A percentile compares a stretch with the other conserved stretches of the same genome.
Evolutionary conservation across 2,113 vertebrate species (phyloP).

Genomic region (Tauraco erythrolophus): DNA sequence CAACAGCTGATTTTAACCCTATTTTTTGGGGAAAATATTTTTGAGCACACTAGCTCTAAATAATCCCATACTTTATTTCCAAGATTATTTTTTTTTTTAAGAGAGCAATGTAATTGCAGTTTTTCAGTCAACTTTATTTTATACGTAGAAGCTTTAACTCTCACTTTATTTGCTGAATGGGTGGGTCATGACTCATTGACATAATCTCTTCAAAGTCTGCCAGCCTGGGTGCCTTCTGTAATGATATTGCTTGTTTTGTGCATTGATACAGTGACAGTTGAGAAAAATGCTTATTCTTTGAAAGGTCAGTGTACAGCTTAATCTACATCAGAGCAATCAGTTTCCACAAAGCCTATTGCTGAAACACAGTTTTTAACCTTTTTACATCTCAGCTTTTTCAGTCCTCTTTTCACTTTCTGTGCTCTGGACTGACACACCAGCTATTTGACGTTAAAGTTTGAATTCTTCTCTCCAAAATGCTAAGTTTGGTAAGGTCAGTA

Average conservation of each 20-base stretch:
- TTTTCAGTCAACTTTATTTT: neutral
- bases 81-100: neutral
- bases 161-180: slow-evolving; percentile 39
- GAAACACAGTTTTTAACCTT: slow-evolving; percentile 78
- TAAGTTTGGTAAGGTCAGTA: slow-evolving; percentile 47
- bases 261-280: slow-evolving; percentile 70
- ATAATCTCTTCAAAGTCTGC: slow-evolving; percentile 27
- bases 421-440: neutral
- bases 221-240: slow-evolving; percentile 51
- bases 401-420: neutral
- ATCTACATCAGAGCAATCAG: slow-evolving; percentile 62
- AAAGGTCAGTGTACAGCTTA: slow-evolving; percentile 76
- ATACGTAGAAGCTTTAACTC: neutral
- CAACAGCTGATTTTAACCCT: neutral
- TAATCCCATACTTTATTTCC: neutral
- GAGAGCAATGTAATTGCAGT: neutral
- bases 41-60: neutral
- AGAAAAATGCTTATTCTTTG: slow-evolving; percentile 69
- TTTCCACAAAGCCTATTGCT: slow-evolving; percentile 51
- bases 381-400: slow-evolving; percentile 55
- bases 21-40: neutral
- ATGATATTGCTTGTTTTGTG: slow-evolving; percentile 67
- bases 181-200: slow-evolving; percentile 46
- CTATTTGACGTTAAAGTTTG: slow-evolving; percentile 36
- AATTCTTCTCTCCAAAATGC: slow-evolving; percentile 22